A percentile compares a stretch with the other conserved stretches of the same genome.
Evolutionary conservation across 2,113 vertebrate genomes (phyloP).

Genomic region (Barnardius zonarius): DNA sequence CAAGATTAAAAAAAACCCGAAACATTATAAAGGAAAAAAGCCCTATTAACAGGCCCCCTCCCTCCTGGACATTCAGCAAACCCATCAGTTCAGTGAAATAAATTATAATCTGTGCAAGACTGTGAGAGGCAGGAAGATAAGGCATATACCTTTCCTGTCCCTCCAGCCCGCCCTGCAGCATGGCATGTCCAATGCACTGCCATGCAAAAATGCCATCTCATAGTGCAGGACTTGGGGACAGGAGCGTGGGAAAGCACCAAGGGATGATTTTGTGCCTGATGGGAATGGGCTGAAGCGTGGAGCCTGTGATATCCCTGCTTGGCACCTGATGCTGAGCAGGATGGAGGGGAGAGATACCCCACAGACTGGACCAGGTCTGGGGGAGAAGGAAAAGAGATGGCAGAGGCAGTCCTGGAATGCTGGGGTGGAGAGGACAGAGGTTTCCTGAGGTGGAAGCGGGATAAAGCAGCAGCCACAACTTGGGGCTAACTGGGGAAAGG

Average conservation of each 20-base stretch:
- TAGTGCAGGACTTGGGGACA: accelerated
- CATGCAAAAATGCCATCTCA: background rate
- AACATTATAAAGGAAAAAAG: background rate
- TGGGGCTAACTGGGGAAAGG: background rate
- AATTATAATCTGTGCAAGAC: background rate
- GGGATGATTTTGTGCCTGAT: background rate
- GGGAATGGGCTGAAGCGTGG: background rate
- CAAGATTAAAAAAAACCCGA: background rate
- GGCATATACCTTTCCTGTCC: background rate
- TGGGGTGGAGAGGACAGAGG: too few species aligned
- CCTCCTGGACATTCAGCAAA: background rate
- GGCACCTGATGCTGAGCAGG: background rate
- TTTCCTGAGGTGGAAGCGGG: background rate
- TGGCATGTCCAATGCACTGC: accelerated
- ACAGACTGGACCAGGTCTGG: background rate
- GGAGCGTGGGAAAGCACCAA: background rate
- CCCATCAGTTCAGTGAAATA: background rate
- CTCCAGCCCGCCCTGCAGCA: background rate
- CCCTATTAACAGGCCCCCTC: background rate
- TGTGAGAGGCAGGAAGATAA: background rate
- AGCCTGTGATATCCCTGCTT: accelerated
- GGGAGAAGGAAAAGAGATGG: background rate
- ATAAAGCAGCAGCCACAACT: background rate
- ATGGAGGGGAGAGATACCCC: background rate
- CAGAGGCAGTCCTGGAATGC: background rate